Evolutionary conservation across 2,888 invertebrate genomes (phyloP).

Genomic region (Tipula lateralis): DNA sequence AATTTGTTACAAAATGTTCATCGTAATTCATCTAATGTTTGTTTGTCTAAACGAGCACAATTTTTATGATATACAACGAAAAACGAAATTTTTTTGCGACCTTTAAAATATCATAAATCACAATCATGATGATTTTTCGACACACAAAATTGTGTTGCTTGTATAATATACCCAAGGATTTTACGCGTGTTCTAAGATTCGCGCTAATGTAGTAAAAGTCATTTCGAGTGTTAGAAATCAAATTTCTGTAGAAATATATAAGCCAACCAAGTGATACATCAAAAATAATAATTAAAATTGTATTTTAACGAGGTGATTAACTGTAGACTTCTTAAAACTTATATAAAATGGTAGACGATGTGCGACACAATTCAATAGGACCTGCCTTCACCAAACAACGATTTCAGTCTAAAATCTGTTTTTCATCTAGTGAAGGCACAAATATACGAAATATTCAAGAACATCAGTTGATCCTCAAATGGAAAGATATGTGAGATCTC

Average conservation of each 20-base stretch:
- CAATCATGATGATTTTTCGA: conserved; percentile 9
- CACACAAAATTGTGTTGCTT: neutral
- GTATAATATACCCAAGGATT: neutral
- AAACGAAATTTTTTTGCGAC: neutral
- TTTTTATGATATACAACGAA: neutral
- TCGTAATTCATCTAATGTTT: neutral
- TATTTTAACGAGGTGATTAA: neutral
- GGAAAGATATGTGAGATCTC: neutral
- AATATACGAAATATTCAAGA: neutral
- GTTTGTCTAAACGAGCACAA: neutral
- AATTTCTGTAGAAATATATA: neutral
- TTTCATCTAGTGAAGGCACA: no score
- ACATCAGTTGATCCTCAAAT: neutral
- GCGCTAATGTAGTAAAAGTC: neutral
- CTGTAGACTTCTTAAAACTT: neutral
- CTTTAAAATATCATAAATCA: neutral
- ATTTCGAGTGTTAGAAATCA: neutral
- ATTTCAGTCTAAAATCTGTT: no score
- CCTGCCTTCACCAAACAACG: no score
- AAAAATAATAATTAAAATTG: neutral
- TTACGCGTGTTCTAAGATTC: neutral
- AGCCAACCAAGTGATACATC: no score
- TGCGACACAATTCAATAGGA: no score
- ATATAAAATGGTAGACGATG: no score
- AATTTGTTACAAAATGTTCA: neutral